Evolutionary conservation across 2,888 invertebrate genomes (phyloP).

Genomic region (Sceliomorpha sp.): DNA sequence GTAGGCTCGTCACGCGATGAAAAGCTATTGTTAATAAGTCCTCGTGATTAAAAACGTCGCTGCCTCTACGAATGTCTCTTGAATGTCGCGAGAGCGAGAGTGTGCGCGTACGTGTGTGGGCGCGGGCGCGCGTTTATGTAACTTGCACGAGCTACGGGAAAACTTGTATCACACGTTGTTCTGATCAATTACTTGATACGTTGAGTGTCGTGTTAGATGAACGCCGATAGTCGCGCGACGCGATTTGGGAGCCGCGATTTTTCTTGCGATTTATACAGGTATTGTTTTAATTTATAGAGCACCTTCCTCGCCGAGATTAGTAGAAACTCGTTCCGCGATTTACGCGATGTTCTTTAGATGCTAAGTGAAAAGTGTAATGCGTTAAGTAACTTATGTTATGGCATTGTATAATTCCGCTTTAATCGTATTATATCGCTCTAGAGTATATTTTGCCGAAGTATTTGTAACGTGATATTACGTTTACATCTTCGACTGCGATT

Average conservation of each 20-base stretch:
- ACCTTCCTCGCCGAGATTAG: slow-evolving; percentile 17
- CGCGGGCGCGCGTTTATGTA: slow-evolving; percentile 1
- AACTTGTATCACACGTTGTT: slow-evolving; percentile 30
- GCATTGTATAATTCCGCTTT: too few species aligned
- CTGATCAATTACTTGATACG: slow-evolving; percentile 34
- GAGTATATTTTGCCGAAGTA: too few species aligned
- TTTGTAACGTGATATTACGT: too few species aligned
- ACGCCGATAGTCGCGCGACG: slow-evolving; percentile 20
- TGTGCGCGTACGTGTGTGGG: slow-evolving; percentile 4
- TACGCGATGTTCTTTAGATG: too few species aligned
- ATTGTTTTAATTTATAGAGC: slow-evolving; percentile 14
- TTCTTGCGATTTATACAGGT: slow-evolving; percentile 1
- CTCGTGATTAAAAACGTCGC: slow-evolving; percentile 22
- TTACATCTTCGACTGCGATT: too few species aligned
- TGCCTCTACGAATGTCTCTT: too few species aligned
- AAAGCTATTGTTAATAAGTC: slow-evolving; percentile 17
- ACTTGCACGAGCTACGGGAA: neutral
- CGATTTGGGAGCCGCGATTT: slow-evolving; percentile 8
- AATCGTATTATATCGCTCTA: too few species aligned
- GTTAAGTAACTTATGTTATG: too few species aligned
- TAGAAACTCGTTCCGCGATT: too few species aligned
- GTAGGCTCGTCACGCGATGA: slow-evolving; percentile 6
- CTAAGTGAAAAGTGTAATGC: too few species aligned
- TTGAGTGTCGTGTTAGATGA: slow-evolving; percentile 27
- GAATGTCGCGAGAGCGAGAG: too few species aligned